These are phyloP conservation scores for Latrodectus elegans DNA, from an alignment of 2,888 invertebrate genomes.

Conservation along the genomic window DNA sequence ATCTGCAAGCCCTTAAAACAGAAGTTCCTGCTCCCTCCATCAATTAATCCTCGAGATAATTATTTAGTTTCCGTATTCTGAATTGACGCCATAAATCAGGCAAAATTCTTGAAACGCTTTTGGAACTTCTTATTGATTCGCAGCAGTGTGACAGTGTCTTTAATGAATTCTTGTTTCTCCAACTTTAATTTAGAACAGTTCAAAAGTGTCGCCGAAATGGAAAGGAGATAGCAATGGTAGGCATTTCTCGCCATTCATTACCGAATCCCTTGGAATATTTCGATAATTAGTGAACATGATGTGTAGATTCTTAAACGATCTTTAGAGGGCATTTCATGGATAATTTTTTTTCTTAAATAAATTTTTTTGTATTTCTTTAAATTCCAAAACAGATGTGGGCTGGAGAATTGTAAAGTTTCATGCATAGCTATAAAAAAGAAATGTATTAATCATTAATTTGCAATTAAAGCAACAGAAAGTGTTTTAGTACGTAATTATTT, in stretches of 20 bases:
- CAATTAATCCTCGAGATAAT: slow-evolving; percentile 40
- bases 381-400: too few relatives aligned
- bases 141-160: slow-evolving; percentile 28
- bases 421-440: too few relatives aligned
- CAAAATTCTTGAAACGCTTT: slow-evolving; percentile 23
- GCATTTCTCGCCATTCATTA: not conserved
- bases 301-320: too few relatives aligned
- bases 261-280: not conserved
- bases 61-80: slow-evolving; percentile 36
- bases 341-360: too few relatives aligned
- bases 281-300: not conserved
- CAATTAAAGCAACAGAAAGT: too few relatives aligned
- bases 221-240: not conserved
- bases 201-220: not conserved
- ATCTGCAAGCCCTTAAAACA: not conserved
- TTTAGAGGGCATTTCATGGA: too few relatives aligned
- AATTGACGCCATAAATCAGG: slow-evolving; percentile 30
- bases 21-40: slow-evolving; percentile 15
- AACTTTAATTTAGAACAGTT: not conserved
- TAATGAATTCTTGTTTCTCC: slow-evolving; percentile 47
- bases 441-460: too few relatives aligned
- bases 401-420: too few relatives aligned
- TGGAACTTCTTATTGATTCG: slow-evolving; percentile 28
- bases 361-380: too few relatives aligned
- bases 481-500: too few relatives aligned